Conservation (phyloP, 2,797 vertebrate genomes). For the Odontamblyopus lacepedii region DNA sequence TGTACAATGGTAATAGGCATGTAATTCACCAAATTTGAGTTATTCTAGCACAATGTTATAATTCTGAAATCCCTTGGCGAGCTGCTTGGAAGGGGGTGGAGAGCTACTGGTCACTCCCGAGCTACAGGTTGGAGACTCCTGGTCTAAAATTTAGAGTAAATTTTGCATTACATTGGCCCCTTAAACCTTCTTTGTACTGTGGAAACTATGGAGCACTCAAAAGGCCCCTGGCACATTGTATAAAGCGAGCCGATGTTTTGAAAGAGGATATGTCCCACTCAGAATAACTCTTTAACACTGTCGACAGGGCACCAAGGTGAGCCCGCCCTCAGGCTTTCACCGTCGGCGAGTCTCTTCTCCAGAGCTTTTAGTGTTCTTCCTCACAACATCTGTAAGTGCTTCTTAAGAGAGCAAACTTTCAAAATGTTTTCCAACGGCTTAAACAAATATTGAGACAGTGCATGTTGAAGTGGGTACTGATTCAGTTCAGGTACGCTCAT, state of each 20-base stretch:
- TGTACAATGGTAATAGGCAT: too few relatives aligned
- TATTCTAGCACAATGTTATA: too few relatives aligned
- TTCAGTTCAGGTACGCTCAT: background rate
- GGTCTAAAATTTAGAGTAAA: too few relatives aligned
- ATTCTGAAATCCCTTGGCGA: too few relatives aligned
- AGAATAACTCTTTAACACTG: conserved; percentile 6
- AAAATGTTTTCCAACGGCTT: background rate
- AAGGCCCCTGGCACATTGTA: background rate
- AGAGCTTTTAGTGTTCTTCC: background rate
- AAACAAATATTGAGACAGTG: background rate
- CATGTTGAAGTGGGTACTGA: background rate
- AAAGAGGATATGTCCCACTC: background rate
- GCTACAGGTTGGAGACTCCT: too few relatives aligned
- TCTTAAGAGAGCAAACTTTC: background rate
- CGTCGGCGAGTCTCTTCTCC: background rate
- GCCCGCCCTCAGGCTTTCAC: background rate
- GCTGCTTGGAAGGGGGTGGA: too few relatives aligned
- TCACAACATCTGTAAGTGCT: background rate
- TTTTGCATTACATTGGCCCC: too few relatives aligned
- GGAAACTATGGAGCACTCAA: background rate
- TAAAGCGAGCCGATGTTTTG: conserved; percentile 7
- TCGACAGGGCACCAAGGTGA: conserved; percentile 6
- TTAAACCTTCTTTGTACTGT: background rate
- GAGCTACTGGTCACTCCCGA: too few relatives aligned
- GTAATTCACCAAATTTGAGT: too few relatives aligned